phyloP scores from a whole-genome alignment of 2,888 invertebrate genomes.

The Petrolisthes manimaculis region DNA sequence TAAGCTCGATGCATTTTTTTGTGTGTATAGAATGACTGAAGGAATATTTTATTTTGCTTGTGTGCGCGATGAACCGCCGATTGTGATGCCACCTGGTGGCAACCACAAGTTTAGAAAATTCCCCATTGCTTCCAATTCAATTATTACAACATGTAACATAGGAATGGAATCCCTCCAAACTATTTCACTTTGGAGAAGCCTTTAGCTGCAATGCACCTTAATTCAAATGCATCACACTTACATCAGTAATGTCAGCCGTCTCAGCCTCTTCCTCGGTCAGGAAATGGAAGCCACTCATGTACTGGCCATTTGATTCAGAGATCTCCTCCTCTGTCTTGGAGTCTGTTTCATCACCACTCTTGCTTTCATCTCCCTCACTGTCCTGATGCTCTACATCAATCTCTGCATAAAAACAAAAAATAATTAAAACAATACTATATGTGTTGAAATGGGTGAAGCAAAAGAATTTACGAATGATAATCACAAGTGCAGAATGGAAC shows the following conservation, averaged over 20 bases:
- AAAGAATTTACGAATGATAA: neutral
- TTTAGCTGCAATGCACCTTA: too few species aligned
- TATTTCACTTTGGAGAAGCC: too few species aligned
- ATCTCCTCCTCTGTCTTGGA: constrained; percentile 23
- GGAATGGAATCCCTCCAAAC: too few species aligned
- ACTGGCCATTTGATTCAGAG: constrained; percentile 66
- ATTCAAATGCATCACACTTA: constrained; percentile 1
- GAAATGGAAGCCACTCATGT: constrained; percentile 41
- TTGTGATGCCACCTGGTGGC: too few species aligned
- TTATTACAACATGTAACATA: too few species aligned
- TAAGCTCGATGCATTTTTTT: too few species aligned
- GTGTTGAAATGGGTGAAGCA: neutral
- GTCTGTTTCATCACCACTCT: constrained; percentile 14
- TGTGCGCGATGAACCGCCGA: too few species aligned
- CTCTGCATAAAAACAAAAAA: constrained; percentile 11
- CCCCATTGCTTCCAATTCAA: too few species aligned
- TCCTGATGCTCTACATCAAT: constrained; percentile 23
- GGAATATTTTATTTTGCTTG: too few species aligned
- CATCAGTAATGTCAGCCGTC: constrained; percentile 44
- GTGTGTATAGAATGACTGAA: too few species aligned
- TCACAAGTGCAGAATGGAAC: too few species aligned
- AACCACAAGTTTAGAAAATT: too few species aligned
- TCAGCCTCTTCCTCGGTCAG: constrained; percentile 55
- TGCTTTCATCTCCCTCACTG: constrained; percentile 8
- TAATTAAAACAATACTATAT: neutral